Conservation (phyloP, 2,113 vertebrate species). For the Saguinus imperator region DNA sequence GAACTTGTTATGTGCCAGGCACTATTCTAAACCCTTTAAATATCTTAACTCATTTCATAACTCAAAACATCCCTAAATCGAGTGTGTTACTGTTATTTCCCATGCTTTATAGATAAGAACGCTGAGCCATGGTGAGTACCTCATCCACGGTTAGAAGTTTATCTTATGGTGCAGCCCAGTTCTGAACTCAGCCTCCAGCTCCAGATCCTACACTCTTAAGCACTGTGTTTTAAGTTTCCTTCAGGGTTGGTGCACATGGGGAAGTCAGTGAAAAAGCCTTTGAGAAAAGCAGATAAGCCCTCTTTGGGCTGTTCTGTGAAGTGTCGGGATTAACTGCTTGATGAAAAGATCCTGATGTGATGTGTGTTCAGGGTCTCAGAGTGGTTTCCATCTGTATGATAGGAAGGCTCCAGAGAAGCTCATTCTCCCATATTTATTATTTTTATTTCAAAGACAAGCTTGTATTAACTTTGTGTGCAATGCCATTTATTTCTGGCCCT, state of each 20-base stretch:
- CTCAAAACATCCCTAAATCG: neutral
- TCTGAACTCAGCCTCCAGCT: neutral
- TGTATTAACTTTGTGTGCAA: neutral
- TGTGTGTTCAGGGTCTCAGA: neutral
- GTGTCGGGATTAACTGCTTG: neutral
- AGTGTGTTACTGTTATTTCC: neutral
- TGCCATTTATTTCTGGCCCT: neutral
- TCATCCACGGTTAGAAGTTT: accelerated
- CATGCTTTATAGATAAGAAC: neutral
- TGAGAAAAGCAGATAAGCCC: neutral
- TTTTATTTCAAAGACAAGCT: constrained; percentile 23
- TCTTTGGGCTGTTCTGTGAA: neutral
- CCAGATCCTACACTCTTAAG: neutral
- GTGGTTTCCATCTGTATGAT: neutral
- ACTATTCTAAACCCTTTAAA: neutral
- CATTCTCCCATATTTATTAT: neutral
- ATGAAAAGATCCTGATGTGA: neutral
- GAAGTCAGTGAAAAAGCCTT: neutral
- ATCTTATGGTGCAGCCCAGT: too few relatives aligned
- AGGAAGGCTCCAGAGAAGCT: neutral
- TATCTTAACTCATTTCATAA: neutral
- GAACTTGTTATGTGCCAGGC: neutral
- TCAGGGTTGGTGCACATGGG: accelerated
- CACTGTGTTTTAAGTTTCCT: neutral
- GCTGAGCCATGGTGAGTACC: accelerated